Evolutionary conservation across 2,888 invertebrate genomes (phyloP).

Genomic region (Drosophila siamana): DNA sequence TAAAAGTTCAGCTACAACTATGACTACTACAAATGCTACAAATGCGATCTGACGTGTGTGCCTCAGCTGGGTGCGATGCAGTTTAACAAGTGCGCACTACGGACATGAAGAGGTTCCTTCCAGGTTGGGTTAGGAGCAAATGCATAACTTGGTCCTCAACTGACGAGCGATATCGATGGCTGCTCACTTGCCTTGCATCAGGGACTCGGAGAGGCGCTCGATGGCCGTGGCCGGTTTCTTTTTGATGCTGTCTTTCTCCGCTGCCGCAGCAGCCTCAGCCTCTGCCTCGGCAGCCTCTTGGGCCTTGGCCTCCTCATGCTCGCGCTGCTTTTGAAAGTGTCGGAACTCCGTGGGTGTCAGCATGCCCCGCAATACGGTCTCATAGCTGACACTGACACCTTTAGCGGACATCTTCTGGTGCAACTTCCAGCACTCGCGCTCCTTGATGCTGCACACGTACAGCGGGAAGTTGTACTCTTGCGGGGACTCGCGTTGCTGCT

Average conservation of each 20-base stretch:
- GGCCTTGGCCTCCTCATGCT: constrained; percentile 80
- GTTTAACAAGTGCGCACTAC: constrained; percentile 65
- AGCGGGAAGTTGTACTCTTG: constrained; percentile 84
- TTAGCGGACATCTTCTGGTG: constrained; percentile 89
- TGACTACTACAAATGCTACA: constrained; percentile 35
- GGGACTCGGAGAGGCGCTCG: constrained; percentile 76
- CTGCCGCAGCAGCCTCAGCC: constrained; percentile 58
- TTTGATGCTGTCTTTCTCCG: constrained; percentile 50
- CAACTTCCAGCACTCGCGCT: constrained; percentile 89
- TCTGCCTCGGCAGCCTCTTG: constrained; percentile 74
- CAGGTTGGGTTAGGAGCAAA: constrained; percentile 47
- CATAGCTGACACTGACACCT: constrained; percentile 89
- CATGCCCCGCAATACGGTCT: constrained; percentile 90
- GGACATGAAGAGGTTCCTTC: constrained; percentile 16
- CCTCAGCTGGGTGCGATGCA: constrained; percentile 55
- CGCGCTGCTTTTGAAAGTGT: constrained; percentile 86
- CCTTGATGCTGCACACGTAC: constrained; percentile 86
- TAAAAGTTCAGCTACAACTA: constrained; percentile 21
- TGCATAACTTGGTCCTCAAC: constrained; percentile 49
- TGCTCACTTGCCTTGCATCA: constrained; percentile 68
- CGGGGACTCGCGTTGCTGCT: constrained; percentile 38
- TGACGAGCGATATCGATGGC: neutral
- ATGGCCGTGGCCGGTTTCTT: constrained; percentile 67
- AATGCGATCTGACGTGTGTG: constrained; percentile 54
- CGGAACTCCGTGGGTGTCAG: constrained; percentile 90